Base-by-base conservation (phyloP, 2,113 vertebrate genomes). In the Furnarius figulus region DNA sequence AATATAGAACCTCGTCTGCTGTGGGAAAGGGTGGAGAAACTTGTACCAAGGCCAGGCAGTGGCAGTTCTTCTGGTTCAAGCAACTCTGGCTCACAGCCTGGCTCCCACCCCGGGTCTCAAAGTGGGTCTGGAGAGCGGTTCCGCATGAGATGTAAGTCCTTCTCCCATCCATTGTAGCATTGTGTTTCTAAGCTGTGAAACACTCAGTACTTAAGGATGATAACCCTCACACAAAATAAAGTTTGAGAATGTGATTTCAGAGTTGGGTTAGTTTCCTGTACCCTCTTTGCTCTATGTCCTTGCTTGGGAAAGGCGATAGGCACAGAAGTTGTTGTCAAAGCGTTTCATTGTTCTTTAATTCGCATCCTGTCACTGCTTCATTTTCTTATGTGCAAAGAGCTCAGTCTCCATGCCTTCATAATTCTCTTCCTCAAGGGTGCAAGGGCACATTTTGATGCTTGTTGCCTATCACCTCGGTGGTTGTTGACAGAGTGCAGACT, bases 1-100 rank as follows among this genome's bases (percentile, higher is more conserved):
- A 99, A 98, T 86, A 98, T 99, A 59, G 99, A 99, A 96, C 99
- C 99, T 90, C 98, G 99, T 70, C 97, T 99, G 92, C 98, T 99
- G 42, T 99, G 99, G 99, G 99, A 99, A 94, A 98, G 99, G 67
- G 99, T 99, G 91, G 99, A 99, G 97, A 99, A 99, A 95, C 98
- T 99, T 62, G 99, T 98, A 49, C 98, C 99, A 90, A 98, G 98
- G 82, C 98, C 99, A 0, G 99, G 99, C 96, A 99, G 99, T 77
- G 99, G 99, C 96, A 99, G 99, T 94, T 99, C 99, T 89, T 99
- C 99, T 5, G 99, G 99, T 85, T 99, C 99, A 97, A 99, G 99
- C 97, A 99, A 99, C 98, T 99, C 99, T 12, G 98, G 99, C 91
- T 99, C 99, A 52, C 98, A 99, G 95, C 98, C 99, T 24, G 98